Conservation (phyloP, 2,113 vertebrate genomes). For the Peromyscus polionotus region DNA sequence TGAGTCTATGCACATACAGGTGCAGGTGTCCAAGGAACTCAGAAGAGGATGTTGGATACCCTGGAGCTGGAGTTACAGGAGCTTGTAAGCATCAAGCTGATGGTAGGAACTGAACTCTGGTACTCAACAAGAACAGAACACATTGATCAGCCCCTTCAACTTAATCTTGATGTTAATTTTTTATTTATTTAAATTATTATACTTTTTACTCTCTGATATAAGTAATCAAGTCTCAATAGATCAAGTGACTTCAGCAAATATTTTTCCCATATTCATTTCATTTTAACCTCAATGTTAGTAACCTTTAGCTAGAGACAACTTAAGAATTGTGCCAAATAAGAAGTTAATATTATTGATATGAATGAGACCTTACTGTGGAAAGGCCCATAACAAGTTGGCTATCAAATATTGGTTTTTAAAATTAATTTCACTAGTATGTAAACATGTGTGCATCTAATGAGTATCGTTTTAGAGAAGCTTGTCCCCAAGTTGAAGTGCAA, state of each 20-base stretch:
- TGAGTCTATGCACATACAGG: not conserved
- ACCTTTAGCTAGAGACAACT: not conserved
- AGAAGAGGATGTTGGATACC: not conserved
- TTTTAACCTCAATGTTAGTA: constrained; percentile 46
- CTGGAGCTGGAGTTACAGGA: not conserved
- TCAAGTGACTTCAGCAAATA: not conserved
- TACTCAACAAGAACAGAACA: not conserved
- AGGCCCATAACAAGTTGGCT: not conserved
- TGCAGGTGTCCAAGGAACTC: too few species aligned
- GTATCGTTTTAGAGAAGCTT: not conserved
- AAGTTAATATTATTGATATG: not conserved
- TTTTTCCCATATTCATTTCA: not conserved
- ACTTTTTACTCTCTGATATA: not conserved
- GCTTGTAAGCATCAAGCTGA: not conserved
- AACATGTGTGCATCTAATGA: not conserved
- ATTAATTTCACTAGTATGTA: not conserved
- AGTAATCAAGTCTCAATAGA: not conserved
- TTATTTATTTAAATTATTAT: constrained; percentile 8
- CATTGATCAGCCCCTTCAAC: not conserved
- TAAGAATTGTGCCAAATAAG: constrained; percentile 35
- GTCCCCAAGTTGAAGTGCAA: not conserved
- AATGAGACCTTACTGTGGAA: not conserved
- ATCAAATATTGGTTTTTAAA: constrained; percentile 50
- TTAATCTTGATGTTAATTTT: constrained; percentile 11
- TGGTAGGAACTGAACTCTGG: not conserved